A percentile compares a stretch with the other conserved stretches of the same genome.
Conservation (phyloP, 2,888 invertebrate genomes). For the Oxycera nigricornis region DNA sequence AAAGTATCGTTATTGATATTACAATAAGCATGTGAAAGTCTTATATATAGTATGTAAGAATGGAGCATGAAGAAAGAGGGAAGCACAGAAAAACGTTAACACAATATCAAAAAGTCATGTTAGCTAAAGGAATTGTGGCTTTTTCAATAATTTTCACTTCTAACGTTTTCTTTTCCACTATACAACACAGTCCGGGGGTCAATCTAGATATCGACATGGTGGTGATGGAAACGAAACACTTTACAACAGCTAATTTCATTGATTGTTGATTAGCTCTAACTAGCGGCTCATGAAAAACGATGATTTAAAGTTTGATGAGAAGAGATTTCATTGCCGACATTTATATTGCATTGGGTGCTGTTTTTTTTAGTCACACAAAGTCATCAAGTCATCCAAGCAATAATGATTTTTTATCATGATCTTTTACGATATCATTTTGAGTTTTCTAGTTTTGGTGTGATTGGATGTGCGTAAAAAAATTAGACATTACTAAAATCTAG, state of each 20-base stretch:
- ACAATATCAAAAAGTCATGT: constrained; percentile 33
- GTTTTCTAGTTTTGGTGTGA: no score
- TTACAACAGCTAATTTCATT: constrained; percentile 18
- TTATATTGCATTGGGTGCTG: background rate
- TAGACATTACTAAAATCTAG: no score
- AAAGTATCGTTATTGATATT: constrained; percentile 11
- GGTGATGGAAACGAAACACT: constrained; percentile 5
- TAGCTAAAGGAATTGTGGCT: constrained; percentile 21
- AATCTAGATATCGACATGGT: background rate
- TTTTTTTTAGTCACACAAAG: constrained; percentile 26
- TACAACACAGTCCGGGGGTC: background rate
- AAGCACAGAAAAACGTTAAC: background rate
- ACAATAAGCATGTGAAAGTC: constrained; percentile 15
- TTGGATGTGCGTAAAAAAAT: no score
- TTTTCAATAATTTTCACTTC: background rate
- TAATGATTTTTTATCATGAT: constrained; percentile 17
- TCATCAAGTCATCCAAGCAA: background rate
- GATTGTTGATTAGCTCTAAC: constrained; percentile 4
- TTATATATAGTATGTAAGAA: background rate
- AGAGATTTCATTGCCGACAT: background rate
- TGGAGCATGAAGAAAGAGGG: background rate
- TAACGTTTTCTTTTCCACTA: constrained; percentile 1
- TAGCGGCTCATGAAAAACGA: background rate
- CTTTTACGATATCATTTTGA: background rate
- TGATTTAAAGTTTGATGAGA: background rate